These are phyloP conservation scores for Rhagoletis pomonella DNA, from an alignment of 1,140 invertebrate species.

Conservation along the genomic window DNA sequence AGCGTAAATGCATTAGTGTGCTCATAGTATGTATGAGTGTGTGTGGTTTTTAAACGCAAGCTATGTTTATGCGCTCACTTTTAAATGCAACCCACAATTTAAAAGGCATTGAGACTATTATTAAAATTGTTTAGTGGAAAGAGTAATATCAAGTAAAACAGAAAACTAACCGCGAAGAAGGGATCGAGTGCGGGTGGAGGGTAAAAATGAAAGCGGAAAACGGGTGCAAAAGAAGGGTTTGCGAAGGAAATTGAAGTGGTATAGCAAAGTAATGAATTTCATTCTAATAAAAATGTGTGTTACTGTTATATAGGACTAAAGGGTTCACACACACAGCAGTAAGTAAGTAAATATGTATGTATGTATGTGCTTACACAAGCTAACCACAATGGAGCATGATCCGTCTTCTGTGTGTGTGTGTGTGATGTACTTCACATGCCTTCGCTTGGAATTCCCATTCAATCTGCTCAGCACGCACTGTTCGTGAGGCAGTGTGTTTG, in stretches of 20 bases:
- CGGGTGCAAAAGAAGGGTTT: neutral
- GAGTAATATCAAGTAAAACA: conserved; percentile 1
- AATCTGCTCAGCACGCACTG: neutral
- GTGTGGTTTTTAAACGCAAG: no score
- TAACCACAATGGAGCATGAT: neutral
- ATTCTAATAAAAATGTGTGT: neutral
- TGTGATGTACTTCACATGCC: neutral
- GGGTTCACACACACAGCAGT: neutral
- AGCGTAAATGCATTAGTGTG: neutral
- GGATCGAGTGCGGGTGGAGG: neutral
- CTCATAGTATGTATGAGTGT: neutral
- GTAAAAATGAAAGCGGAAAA: neutral
- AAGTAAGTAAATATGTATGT: neutral
- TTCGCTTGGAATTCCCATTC: neutral
- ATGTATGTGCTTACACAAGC: neutral
- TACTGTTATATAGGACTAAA: neutral
- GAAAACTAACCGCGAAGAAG: neutral
- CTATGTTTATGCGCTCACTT: neutral
- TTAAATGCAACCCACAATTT: conserved; percentile 39
- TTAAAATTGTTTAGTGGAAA: conserved; percentile 42
- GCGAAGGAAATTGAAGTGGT: neutral
- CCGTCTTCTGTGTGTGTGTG: neutral
- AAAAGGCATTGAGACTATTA: conserved; percentile 44
- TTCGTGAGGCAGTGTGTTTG: no score
- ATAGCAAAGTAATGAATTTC: neutral